These are phyloP conservation scores for Opisthocomus hoazin DNA, from an alignment of 2,113 vertebrate species.

Conservation along the genomic window DNA sequence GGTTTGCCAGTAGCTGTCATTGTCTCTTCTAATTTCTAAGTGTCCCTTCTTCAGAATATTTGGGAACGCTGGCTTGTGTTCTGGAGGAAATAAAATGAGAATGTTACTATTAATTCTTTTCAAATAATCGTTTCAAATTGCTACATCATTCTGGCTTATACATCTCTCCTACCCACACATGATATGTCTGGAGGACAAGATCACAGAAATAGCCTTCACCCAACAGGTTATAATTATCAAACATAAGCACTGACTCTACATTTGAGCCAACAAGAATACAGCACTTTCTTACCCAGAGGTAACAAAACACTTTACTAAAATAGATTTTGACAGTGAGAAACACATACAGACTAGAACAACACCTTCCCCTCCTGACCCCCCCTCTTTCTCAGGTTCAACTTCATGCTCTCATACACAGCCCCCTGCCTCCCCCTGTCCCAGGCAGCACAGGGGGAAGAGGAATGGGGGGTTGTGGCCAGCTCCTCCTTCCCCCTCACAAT, in stretches of 20 bases:
- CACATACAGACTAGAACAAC: neutral
- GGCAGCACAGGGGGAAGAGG: neutral
- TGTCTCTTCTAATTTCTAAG: conserved; percentile 85
- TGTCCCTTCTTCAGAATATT: conserved; percentile 90
- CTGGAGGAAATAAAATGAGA: conserved; percentile 67
- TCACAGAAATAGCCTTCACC: neutral
- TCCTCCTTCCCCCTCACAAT: neutral
- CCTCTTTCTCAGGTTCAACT: neutral
- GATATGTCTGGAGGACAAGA: neutral
- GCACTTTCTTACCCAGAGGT: neutral
- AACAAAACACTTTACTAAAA: neutral
- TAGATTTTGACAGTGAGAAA: neutral
- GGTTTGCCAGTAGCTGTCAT: conserved; percentile 83
- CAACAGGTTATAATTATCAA: neutral
- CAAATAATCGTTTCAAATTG: neutral
- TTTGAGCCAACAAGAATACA: neutral
- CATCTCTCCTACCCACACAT: neutral
- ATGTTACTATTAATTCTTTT: neutral
- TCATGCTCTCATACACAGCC: neutral
- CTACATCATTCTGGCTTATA: neutral
- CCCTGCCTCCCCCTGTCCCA: neutral
- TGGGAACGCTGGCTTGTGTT: conserved; percentile 77
- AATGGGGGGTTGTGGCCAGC: neutral
- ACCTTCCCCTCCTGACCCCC: neutral
- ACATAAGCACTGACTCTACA: neutral